A percentile compares a stretch with the other conserved stretches of the same genome.
These are phyloP conservation scores for Phyllotreta striolata DNA, from an alignment of 2,888 invertebrate species.

Conservation along the genomic window DNA sequence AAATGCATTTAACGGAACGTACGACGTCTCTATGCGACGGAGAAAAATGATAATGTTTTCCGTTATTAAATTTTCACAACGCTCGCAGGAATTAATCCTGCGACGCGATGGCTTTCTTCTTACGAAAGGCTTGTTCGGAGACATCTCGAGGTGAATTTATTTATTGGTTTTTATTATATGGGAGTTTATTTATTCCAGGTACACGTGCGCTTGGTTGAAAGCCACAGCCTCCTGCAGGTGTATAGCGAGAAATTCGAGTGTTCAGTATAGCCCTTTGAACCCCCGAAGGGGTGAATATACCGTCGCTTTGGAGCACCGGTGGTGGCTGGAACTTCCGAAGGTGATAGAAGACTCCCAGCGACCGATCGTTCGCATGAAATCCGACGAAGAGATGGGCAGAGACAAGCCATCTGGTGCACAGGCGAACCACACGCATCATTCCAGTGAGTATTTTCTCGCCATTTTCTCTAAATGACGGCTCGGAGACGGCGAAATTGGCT, in stretches of 20 bases:
- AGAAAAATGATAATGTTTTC: too few species aligned
- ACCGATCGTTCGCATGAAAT: constrained; percentile 48
- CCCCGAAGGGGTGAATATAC: constrained; percentile 19
- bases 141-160: too few species aligned
- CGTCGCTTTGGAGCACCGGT: constrained; percentile 30
- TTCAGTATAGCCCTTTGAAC: constrained; percentile 6
- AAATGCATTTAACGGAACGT: background rate
- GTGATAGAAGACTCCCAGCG: constrained; percentile 22
- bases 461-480: constrained; percentile 9
- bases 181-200: too few species aligned
- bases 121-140: too few species aligned
- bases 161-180: too few species aligned
- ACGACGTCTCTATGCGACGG: too few species aligned
- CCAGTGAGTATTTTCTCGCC: constrained; percentile 48
- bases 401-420: constrained; percentile 51
- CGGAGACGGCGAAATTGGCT: background rate
- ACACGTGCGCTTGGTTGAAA: too few species aligned
- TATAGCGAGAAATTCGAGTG: constrained; percentile 1
- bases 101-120: too few species aligned
- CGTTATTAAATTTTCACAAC: too few species aligned
- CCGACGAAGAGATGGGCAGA: constrained; percentile 54
- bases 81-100: too few species aligned
- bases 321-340: constrained; percentile 26
- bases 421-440: constrained; percentile 53
- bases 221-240: background rate